Conservation (phyloP, 92 coral and sea anemone genomes). For the Palythoa heliodiscus region DNA sequence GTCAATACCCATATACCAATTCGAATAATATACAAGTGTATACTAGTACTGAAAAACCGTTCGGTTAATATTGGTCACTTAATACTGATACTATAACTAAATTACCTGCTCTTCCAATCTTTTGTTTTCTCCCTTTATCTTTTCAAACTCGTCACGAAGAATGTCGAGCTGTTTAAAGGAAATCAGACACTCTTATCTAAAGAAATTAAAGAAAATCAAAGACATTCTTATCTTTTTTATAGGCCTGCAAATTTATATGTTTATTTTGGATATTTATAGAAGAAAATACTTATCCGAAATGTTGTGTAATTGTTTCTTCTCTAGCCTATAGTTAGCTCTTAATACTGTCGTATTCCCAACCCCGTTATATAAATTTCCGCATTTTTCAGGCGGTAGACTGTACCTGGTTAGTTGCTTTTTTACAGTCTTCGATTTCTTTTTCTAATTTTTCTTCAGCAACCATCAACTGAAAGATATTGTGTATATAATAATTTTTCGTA, state of each 20-base stretch:
- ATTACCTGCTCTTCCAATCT: slow-evolving; percentile 50
- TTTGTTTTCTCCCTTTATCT: slow-evolving; percentile 27
- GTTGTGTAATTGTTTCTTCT: too few relatives aligned
- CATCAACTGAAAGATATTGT: background rate
- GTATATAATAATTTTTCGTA: background rate
- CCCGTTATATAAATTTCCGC: background rate
- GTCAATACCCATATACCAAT: too few relatives aligned
- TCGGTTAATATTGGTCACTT: background rate
- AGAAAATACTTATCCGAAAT: too few relatives aligned
- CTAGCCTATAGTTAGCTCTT: too few relatives aligned
- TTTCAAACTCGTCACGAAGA: slow-evolving; percentile 33
- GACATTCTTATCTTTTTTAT: background rate
- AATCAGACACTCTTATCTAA: background rate
- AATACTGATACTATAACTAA: background rate
- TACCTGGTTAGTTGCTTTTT: slow-evolving; percentile 41
- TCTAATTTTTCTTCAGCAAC: slow-evolving; percentile 36
- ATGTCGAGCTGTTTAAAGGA: slow-evolving; percentile 15
- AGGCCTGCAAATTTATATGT: background rate
- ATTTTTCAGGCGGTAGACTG: background rate
- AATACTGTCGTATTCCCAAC: too few relatives aligned
- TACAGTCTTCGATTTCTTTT: slow-evolving; percentile 38
- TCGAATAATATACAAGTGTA: background rate
- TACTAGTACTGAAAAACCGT: background rate
- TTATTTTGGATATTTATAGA: too few relatives aligned
- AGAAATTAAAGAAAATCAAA: background rate